phyloP scores from a whole-genome alignment of 2,113 vertebrate species.

The Monopterus albus region DNA sequence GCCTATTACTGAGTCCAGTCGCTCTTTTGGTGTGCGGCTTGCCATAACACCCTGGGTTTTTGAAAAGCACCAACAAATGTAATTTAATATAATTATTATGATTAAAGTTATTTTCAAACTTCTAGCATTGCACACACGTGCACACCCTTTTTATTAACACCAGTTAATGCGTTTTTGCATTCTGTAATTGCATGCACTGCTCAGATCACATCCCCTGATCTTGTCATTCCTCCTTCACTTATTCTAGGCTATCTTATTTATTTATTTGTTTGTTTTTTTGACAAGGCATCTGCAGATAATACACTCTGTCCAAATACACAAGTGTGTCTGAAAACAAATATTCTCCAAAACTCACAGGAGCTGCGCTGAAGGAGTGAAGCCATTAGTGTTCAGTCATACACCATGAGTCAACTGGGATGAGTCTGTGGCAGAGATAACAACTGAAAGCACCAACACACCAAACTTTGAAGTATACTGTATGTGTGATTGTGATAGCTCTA shows the following conservation, averaged over 20 bases:
- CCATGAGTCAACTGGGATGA: constrained; percentile 33
- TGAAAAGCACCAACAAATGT: too few species aligned
- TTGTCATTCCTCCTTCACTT: not conserved
- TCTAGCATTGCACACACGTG: not conserved
- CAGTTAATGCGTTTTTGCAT: not conserved
- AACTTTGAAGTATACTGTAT: constrained; percentile 38
- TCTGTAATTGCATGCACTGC: not conserved
- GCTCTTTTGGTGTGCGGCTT: too few species aligned
- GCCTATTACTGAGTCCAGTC: too few species aligned
- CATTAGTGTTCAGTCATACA: constrained; percentile 47
- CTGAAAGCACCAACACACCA: constrained; percentile 24
- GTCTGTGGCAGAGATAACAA: constrained; percentile 49
- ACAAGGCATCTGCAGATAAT: not conserved
- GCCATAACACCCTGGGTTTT: too few species aligned
- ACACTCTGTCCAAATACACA: not conserved
- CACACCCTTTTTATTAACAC: too few species aligned
- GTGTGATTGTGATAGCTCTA: too few species aligned
- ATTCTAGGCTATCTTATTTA: not conserved
- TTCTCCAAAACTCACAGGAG: constrained; percentile 20
- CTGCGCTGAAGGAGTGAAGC: constrained; percentile 37
- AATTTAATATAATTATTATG: too few species aligned
- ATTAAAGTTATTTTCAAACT: not conserved
- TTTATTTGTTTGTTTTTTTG: not conserved
- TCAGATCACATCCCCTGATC: not conserved
- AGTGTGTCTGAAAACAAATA: constrained; percentile 10